Percentiles rank a stretch among this genome's conserved stretches.
These are phyloP conservation scores for Furnarius figulus DNA, from an alignment of 2,113 vertebrate genomes.

Conservation along the genomic window DNA sequence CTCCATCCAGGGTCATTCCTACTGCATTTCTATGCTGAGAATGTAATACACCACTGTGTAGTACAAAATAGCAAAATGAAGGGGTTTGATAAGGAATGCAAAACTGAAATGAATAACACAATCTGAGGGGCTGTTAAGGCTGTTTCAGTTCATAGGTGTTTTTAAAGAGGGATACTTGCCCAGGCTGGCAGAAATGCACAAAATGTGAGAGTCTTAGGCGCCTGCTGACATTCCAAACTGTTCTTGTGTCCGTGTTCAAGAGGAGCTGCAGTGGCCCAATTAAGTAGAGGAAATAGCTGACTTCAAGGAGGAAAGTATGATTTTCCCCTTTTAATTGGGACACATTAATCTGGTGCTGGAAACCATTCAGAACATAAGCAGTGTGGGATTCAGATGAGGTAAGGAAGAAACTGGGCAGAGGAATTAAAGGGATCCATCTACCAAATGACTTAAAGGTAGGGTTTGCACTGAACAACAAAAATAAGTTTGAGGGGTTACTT, in stretches of 20 bases:
- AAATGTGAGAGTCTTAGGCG: background rate
- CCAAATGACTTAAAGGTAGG: background rate
- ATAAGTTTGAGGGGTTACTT: background rate
- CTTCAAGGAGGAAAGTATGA: background rate
- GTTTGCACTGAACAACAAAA: background rate
- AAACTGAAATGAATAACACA: background rate
- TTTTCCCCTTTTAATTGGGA: constrained; percentile 14
- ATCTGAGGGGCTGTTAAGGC: background rate
- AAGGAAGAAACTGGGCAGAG: background rate
- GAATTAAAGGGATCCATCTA: background rate
- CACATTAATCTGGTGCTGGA: background rate
- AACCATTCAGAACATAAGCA: background rate
- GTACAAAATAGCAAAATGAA: background rate
- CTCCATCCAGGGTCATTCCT: background rate
- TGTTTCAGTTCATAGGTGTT: background rate
- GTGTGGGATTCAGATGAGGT: background rate
- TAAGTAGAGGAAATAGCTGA: constrained; percentile 26
- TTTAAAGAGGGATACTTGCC: background rate
- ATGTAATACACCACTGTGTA: background rate
- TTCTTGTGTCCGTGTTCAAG: background rate
- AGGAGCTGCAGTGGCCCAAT: constrained; percentile 20
- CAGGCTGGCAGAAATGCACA: background rate
- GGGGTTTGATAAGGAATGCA: background rate
- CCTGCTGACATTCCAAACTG: background rate
- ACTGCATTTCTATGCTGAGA: background rate